A percentile compares a stretch with the other conserved stretches of the same genome.
These are phyloP conservation scores for Cathartes aura DNA, from an alignment of 2,113 vertebrate genomes.

Conservation along the genomic window DNA sequence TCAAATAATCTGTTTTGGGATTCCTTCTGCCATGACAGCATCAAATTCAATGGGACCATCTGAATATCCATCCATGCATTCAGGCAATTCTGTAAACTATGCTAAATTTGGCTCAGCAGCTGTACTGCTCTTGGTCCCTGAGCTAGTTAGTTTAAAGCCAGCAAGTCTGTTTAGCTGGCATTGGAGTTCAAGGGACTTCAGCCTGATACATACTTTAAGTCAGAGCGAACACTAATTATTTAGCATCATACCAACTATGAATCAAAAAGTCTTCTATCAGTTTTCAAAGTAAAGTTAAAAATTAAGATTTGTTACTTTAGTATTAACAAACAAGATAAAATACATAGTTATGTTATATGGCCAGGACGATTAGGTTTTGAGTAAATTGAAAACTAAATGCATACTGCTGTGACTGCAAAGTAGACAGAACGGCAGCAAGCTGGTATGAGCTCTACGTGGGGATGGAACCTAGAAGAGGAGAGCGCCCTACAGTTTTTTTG, in stretches of 20 bases:
- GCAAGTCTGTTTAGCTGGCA: background rate
- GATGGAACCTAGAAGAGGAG: background rate
- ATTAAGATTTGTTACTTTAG: background rate
- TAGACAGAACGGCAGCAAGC: slow-evolving; percentile 4
- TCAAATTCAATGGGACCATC: background rate
- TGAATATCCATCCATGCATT: background rate
- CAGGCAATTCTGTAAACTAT: background rate
- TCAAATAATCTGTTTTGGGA: background rate
- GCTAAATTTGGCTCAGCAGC: background rate
- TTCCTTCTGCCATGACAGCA: background rate
- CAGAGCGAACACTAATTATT: background rate
- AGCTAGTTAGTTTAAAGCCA: background rate
- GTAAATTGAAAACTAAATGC: background rate
- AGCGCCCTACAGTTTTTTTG: background rate
- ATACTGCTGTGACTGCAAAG: background rate
- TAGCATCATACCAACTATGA: background rate
- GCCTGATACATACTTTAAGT: background rate
- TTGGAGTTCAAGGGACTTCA: background rate
- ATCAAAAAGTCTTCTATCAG: background rate
- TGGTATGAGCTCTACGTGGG: background rate
- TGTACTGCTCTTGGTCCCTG: background rate
- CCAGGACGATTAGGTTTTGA: background rate
- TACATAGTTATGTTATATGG: background rate
- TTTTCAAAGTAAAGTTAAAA: slow-evolving; percentile 2
- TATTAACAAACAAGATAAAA: background rate